Conservation (phyloP, 2,797 vertebrate genomes). For the Tauraco hartlaubi region DNA sequence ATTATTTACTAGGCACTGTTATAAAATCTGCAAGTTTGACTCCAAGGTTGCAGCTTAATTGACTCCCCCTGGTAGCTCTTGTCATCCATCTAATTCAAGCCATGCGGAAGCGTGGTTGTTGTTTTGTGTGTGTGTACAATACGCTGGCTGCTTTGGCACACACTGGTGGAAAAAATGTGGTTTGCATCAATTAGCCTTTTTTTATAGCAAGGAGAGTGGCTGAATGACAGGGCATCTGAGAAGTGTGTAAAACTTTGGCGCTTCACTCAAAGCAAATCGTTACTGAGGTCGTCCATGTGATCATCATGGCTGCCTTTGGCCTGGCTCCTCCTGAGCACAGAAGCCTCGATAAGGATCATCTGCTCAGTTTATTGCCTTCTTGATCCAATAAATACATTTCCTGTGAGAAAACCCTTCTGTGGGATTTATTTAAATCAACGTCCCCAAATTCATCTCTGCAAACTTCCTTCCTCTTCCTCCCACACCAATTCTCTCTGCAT, state of each 20-base stretch:
- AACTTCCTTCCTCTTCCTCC: constrained; percentile 51
- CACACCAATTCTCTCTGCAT: neutral
- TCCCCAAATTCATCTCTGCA: constrained; percentile 10
- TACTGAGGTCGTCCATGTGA: constrained; percentile 60
- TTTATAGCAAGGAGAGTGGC: constrained; percentile 66
- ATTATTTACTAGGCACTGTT: constrained; percentile 71
- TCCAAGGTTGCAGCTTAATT: constrained; percentile 69
- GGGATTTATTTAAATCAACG: constrained; percentile 54
- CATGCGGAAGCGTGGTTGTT: neutral
- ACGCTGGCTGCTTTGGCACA: constrained; percentile 56
- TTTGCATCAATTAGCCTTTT: constrained; percentile 80
- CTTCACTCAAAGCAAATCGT: constrained; percentile 70
- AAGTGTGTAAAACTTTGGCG: constrained; percentile 69
- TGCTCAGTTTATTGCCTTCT: constrained; percentile 57
- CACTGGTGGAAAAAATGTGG: constrained; percentile 73
- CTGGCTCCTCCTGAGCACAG: constrained; percentile 51
- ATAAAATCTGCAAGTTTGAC: constrained; percentile 72
- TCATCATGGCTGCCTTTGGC: constrained; percentile 46
- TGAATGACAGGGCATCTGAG: constrained; percentile 76
- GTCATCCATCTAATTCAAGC: constrained; percentile 60
- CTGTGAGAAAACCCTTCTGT: constrained; percentile 34
- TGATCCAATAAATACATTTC: constrained; percentile 63
- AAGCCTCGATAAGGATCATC: constrained; percentile 56
- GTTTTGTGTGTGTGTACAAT: constrained; percentile 48
- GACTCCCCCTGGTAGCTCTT: constrained; percentile 65